phyloP scores from a whole-genome alignment of 2,888 invertebrate genomes.

The Chloromyia formosa region DNA sequence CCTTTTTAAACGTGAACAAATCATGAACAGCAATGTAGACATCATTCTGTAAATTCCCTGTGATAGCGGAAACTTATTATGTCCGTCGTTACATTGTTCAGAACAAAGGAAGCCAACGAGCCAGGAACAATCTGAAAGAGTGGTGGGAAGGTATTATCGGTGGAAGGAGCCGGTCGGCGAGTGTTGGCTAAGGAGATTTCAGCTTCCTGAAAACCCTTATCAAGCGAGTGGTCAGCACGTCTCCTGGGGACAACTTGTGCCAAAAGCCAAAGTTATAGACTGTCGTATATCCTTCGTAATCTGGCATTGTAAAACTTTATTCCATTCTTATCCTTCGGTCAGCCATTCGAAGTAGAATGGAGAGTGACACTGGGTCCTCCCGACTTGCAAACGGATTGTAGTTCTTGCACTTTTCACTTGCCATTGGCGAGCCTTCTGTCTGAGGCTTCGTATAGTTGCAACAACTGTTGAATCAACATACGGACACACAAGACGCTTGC shows the following conservation, averaged over 20 bases:
- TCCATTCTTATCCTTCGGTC: not conserved
- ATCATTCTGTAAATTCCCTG: conserved; percentile 10
- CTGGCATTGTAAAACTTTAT: conserved; percentile 33
- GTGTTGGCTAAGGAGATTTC: no score
- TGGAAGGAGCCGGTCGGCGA: no score
- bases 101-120: conserved; percentile 2
- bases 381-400: not conserved
- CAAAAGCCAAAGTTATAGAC: conserved; percentile 35
- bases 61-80: conserved; percentile 34
- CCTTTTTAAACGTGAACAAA: conserved; percentile 24
- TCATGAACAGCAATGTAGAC: conserved; percentile 27
- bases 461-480: conserved; percentile 30
- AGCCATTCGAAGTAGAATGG: not conserved
- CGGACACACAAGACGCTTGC: not conserved
- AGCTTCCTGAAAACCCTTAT: conserved; percentile 12
- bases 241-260: conserved; percentile 28
- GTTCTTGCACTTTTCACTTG: conserved; percentile 9
- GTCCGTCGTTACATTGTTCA: conserved; percentile 15
- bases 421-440: not conserved
- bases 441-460: not conserved
- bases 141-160: no score
- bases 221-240: conserved; percentile 36
- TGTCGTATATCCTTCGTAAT: conserved; percentile 39
- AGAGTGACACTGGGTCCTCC: not conserved
- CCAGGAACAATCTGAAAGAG: no score